Conservation (phyloP, 2,888 invertebrate genomes). For the Dascillus cervinus region DNA sequence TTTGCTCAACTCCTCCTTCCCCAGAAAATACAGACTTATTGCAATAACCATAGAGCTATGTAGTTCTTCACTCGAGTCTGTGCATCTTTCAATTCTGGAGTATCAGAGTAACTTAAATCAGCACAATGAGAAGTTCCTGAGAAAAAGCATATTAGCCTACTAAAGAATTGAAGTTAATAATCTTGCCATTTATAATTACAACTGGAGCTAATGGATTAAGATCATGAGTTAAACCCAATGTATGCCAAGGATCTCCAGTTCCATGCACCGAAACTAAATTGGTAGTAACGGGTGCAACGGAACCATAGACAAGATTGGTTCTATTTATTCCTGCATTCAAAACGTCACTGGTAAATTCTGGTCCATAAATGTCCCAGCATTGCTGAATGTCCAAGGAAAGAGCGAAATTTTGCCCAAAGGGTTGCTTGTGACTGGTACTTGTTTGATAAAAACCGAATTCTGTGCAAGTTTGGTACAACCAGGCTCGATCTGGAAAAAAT, state of each 20-base stretch:
- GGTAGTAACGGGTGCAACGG: conserved; percentile 8
- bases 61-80: not conserved
- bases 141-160: too few species aligned
- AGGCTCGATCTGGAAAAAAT: conserved; percentile 11
- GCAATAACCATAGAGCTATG: not conserved
- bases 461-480: conserved; percentile 18
- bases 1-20: too few species aligned
- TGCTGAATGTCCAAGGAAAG: conserved; percentile 9
- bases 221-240: not conserved
- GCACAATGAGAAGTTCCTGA: not conserved
- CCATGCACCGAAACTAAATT: conserved; percentile 14
- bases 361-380: conserved; percentile 14
- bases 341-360: conserved; percentile 3
- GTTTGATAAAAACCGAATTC: conserved; percentile 17
- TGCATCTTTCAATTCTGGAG: not conserved
- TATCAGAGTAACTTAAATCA: not conserved
- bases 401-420: conserved; percentile 11
- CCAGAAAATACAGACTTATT: too few species aligned
- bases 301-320: conserved; percentile 11
- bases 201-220: not conserved
- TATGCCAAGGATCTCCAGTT: not conserved
- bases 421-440: conserved; percentile 7
- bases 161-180: too few species aligned
- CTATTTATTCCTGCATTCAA: conserved; percentile 8
- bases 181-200: not conserved